A percentile compares a stretch with the other conserved stretches of the same genome.
Evolutionary conservation across 2,888 invertebrate species (phyloP).

Genomic region (Torymus aiolomorphi): DNA sequence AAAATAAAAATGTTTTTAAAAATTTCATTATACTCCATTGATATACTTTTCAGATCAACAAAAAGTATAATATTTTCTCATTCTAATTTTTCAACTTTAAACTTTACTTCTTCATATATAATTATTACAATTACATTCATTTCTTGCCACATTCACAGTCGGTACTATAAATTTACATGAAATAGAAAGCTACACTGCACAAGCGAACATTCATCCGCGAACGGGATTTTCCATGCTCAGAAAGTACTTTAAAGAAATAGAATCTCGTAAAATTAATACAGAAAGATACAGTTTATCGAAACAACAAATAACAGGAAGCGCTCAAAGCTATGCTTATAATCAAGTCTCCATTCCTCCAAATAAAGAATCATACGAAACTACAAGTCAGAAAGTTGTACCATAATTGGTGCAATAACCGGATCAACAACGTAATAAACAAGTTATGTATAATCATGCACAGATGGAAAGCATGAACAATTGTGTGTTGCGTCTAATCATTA

Average conservation of each 20-base stretch:
- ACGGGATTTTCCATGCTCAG: conserved; percentile 42
- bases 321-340: conserved; percentile 31
- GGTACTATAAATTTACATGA: conserved; percentile 3
- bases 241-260: conserved; percentile 17
- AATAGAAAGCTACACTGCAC: conserved; percentile 45
- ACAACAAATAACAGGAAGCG: conserved; percentile 8
- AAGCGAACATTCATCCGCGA: conserved; percentile 35
- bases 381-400: no score
- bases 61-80: neutral
- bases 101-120: conserved; percentile 14
- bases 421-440: neutral
- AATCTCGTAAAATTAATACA: conserved; percentile 2
- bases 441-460: conserved; percentile 31
- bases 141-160: conserved; percentile 29
- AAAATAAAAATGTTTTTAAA: no score
- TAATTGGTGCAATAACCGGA: neutral
- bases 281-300: neutral
- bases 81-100: neutral
- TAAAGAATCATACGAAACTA: conserved; percentile 11
- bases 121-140: conserved; percentile 9
- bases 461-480: neutral
- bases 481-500: neutral
- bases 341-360: conserved; percentile 12
- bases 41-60: no score
- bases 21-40: no score